These are phyloP conservation scores for Sisyra nigra DNA, from an alignment of 2,888 invertebrate species.

Conservation along the genomic window DNA sequence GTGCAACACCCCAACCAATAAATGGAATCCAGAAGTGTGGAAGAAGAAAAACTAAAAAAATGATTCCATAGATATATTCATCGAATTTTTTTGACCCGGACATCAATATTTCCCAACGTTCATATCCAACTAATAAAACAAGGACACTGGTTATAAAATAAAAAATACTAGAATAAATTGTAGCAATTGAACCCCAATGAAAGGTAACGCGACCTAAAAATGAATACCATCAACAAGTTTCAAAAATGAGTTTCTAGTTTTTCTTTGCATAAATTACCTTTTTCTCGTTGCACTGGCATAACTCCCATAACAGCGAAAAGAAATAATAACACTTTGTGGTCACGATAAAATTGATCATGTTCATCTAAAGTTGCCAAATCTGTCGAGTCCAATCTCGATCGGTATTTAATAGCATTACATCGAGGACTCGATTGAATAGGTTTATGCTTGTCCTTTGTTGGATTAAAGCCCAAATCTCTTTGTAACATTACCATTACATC, in stretches of 20 bases:
- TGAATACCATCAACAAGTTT: constrained; percentile 1
- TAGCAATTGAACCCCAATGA: constrained; percentile 43
- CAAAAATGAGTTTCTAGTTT: not conserved
- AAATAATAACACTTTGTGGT: constrained; percentile 44
- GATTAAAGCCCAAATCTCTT: too few relatives aligned
- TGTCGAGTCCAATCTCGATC: constrained; percentile 34
- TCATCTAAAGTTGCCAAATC: constrained; percentile 41
- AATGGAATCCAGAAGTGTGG: constrained; percentile 57
- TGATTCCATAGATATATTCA: constrained; percentile 50
- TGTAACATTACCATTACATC: too few relatives aligned
- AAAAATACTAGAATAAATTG: constrained; percentile 47
- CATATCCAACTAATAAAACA: constrained; percentile 42
- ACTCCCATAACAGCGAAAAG: constrained; percentile 45
- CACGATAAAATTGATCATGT: constrained; percentile 49
- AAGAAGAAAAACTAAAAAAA: constrained; percentile 46
- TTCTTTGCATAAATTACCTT: constrained; percentile 15
- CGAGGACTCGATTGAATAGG: constrained; percentile 17
- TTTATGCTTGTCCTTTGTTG: not conserved
- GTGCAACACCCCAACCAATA: constrained; percentile 53
- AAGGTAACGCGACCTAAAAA: constrained; percentile 38
- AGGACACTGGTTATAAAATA: constrained; percentile 39
- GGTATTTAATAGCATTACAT: constrained; percentile 21
- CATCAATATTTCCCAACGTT: constrained; percentile 40
- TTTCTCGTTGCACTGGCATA: constrained; percentile 37
- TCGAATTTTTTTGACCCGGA: constrained; percentile 44